phyloP scores from a whole-genome alignment of 2,113 vertebrate genomes.

The Leiothrix lutea region DNA sequence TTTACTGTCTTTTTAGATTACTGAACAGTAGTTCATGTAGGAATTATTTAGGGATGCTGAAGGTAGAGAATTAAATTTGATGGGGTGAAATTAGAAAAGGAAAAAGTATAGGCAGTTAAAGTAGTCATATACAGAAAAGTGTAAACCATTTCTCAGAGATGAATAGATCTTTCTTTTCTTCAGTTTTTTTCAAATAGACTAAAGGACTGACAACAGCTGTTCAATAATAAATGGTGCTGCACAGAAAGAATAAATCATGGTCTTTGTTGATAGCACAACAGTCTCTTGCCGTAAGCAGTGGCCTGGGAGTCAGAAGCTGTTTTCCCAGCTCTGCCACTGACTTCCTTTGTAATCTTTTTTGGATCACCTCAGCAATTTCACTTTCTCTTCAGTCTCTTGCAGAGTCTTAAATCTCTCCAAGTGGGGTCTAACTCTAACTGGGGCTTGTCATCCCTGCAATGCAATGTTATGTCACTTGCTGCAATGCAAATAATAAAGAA shows the following conservation, averaged over 20 bases:
- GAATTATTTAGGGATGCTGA: slow-evolving; percentile 27
- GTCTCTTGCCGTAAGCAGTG: not conserved
- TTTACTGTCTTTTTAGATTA: slow-evolving; percentile 43
- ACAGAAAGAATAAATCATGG: not conserved
- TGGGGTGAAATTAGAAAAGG: slow-evolving; percentile 6
- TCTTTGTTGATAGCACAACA: not conserved
- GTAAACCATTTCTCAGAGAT: not conserved
- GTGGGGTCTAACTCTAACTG: not conserved
- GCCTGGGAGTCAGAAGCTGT: not conserved
- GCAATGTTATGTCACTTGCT: not conserved
- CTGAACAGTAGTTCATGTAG: not conserved
- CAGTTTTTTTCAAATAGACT: not conserved
- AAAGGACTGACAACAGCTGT: not conserved
- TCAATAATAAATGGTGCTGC: not conserved
- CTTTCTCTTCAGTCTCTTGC: not conserved
- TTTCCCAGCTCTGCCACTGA: not conserved
- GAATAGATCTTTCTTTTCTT: not conserved
- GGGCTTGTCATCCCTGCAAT: not conserved
- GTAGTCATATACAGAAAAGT: not conserved
- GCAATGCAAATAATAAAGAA: not conserved
- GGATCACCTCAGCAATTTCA: not conserved
- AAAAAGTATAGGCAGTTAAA: not conserved
- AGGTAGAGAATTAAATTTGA: slow-evolving; percentile 18
- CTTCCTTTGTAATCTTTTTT: not conserved
- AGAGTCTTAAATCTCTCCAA: not conserved